Percentiles rank a stretch among this genome's conserved stretches.
These are phyloP conservation scores for Nemotelus pantherinus DNA, from an alignment of 2,888 invertebrate species.

Conservation along the genomic window DNA sequence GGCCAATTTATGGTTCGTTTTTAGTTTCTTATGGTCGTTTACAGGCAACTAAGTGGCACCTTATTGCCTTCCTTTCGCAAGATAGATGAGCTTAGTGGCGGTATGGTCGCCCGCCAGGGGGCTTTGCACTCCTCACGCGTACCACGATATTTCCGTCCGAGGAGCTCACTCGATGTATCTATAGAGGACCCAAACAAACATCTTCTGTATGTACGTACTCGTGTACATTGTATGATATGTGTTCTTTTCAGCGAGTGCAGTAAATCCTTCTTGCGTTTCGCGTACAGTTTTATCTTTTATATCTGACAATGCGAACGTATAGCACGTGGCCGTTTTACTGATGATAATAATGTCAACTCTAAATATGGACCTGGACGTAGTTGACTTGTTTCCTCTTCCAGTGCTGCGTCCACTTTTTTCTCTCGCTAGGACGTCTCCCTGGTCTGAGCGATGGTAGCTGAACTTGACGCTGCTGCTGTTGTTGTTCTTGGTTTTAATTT, in stretches of 20 bases:
- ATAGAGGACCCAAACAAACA: not conserved
- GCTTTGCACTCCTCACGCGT: conserved; percentile 33
- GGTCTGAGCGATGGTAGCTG: not conserved
- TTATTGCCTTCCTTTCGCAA: conserved; percentile 34
- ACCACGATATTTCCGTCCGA: not conserved
- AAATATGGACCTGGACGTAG: conserved; percentile 40
- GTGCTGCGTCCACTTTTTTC: not conserved
- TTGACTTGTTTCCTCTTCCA: conserved; percentile 9
- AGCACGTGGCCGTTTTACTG: conserved; percentile 43
- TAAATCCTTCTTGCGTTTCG: conserved; percentile 31
- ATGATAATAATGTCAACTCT: conserved; percentile 39
- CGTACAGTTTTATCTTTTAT: conserved; percentile 20
- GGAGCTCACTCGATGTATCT: conserved; percentile 3
- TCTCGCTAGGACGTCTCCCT: not conserved
- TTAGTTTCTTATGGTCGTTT: conserved; percentile 45
- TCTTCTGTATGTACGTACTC: not conserved
- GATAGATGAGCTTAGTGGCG: conserved; percentile 4
- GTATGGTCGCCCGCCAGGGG: not conserved
- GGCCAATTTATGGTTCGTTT: conserved; percentile 49
- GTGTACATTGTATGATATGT: not conserved
- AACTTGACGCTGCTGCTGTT: not conserved
- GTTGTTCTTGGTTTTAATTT: conserved; percentile 10
- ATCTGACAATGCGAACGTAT: conserved; percentile 26
- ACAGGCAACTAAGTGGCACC: conserved; percentile 44
- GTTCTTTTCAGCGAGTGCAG: not conserved